Evolutionary conservation across 2,113 vertebrate genomes (phyloP), one percentile per base, ranked within the genome.

Genomic region (Arothron firmamentum): DNA sequence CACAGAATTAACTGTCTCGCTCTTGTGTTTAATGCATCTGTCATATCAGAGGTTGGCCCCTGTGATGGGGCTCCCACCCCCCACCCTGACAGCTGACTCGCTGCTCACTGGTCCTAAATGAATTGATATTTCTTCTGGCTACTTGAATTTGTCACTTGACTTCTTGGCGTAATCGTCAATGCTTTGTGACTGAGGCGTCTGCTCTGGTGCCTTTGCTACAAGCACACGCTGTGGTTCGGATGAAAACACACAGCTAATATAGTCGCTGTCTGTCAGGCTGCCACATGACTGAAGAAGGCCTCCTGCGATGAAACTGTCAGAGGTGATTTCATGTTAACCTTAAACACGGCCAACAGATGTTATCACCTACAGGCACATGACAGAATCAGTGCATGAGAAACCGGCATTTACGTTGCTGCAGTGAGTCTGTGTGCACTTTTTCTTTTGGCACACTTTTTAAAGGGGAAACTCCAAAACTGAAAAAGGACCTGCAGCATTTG

Each of bases 61-160:
- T 75, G 82, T 80, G 78, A 81, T 80, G 77, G 34, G 78, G 72
- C 67, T 76, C 72, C 80, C 73, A 69, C 52, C 56, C 55, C 60
- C 62, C 65, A 64, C 43, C 67, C 72, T 87, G 83, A 88, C 85
- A 88, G 83, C 77, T 61, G 75, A 74, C 77, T 85, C 53, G 80
- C 79, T 86, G 84, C 79, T 87, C 84, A 86, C 80, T 82, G 83
- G 80, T 82, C 85, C 84, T 81, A 82, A 86, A 87, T 84, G 82
- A 86, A 87, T 85, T 87, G 75, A 80, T 81, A 86, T 88, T 88
- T 87, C 80, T 88, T 88, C 87, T 87, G 87, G 84, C 82, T 85
- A 85, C 87, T 86, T 88, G 85, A 87, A 86, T 87, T 88, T 83
- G 85, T 87, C 87, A 87, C 85, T 85, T 82, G 82, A 82, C 85